Percentiles rank a stretch among this genome's conserved stretches.
Conservation (phyloP, 2,113 vertebrate genomes). For the Quiscalus mexicanus region DNA sequence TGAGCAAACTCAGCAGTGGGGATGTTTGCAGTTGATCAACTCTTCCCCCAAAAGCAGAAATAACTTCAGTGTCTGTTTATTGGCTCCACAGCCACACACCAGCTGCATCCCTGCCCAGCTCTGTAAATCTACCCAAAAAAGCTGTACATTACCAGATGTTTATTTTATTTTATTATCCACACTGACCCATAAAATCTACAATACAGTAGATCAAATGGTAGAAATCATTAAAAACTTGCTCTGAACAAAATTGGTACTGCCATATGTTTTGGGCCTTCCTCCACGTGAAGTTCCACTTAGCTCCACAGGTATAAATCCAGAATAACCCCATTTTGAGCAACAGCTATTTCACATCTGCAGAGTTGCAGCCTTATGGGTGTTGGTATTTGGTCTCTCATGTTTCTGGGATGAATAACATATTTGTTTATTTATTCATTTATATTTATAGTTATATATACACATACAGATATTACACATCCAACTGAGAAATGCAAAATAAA, state of each 20-base stretch:
- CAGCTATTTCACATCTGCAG: slow-evolving; percentile 9
- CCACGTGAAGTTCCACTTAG: background rate
- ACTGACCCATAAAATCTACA: slow-evolving; percentile 37
- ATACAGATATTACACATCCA: background rate
- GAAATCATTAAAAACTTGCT: slow-evolving; percentile 41
- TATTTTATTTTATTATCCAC: slow-evolving; percentile 44
- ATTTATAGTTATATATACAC: background rate
- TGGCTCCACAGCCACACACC: background rate
- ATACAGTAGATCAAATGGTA: slow-evolving; percentile 25
- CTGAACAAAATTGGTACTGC: background rate
- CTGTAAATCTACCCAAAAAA: slow-evolving; percentile 47
- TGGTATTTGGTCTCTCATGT: background rate
- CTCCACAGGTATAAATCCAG: slow-evolving; percentile 36
- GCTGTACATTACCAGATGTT: slow-evolving; percentile 58
- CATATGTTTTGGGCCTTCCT: slow-evolving; percentile 25
- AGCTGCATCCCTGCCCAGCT: background rate
- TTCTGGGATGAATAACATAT: background rate
- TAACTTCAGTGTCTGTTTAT: slow-evolving; percentile 19
- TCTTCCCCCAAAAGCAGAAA: slow-evolving; percentile 39
- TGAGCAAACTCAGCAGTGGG: slow-evolving; percentile 37
- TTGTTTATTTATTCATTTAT: background rate
- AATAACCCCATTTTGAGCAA: background rate
- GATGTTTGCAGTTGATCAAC: slow-evolving; percentile 40
- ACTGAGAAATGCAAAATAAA: background rate
- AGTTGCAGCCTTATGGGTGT: background rate